Percentiles rank a stretch among this genome's conserved stretches.
Conservation (phyloP, 1,140 invertebrate genomes). For the Drosophila chauvacae region DNA sequence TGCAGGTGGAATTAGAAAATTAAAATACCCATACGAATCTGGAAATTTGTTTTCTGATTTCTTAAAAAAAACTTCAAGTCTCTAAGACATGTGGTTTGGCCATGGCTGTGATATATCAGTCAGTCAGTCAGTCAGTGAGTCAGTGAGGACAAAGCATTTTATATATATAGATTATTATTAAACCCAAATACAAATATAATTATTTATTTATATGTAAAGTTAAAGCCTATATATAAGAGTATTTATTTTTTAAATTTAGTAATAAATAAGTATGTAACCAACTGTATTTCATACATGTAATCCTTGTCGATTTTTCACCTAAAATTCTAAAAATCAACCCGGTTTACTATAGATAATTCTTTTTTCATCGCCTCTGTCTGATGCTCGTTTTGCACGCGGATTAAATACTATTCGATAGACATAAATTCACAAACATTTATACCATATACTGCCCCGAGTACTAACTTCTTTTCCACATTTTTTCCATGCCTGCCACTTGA, state of each 20-base stretch:
- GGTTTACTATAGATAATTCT: neutral
- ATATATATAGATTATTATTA: too few species aligned
- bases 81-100: too few species aligned
- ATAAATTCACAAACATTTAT: conserved; percentile 51
- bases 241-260: neutral
- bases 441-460: neutral
- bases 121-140: too few species aligned
- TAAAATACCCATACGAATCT: too few species aligned
- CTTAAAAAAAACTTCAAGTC: too few species aligned
- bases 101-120: too few species aligned
- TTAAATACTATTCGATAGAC: conserved; percentile 33
- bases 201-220: neutral
- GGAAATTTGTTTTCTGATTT: too few species aligned
- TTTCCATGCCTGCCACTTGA: conserved; percentile 63
- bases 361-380: neutral
- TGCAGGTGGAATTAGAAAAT: too few species aligned
- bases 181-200: too few species aligned
- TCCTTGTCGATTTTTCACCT: neutral
- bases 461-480: conserved; percentile 35
- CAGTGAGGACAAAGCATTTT: too few species aligned
- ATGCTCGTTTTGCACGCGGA: conserved; percentile 20
- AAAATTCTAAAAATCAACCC: neutral
- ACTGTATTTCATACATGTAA: neutral
- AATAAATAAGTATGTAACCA: neutral
- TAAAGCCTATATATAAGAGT: neutral